phyloP scores from a whole-genome alignment of 2,797 vertebrate species.

The Balearica regulorum region DNA sequence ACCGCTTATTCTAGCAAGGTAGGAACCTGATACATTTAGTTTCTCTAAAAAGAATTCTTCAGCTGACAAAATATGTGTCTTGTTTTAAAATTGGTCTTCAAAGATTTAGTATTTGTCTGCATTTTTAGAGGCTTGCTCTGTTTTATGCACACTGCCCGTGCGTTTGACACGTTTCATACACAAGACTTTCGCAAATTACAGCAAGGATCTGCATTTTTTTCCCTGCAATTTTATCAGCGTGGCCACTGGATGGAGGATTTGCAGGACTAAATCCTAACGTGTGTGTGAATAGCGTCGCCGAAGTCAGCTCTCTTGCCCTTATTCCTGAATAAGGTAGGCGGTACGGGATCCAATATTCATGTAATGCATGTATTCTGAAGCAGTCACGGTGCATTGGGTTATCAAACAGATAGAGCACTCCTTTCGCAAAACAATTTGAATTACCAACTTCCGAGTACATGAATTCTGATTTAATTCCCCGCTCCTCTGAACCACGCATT shows the following conservation, averaged over 20 bases:
- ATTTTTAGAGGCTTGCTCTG: background rate
- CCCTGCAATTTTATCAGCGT: background rate
- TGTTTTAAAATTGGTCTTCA: background rate
- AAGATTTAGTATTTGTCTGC: background rate
- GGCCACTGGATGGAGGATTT: background rate
- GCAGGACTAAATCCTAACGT: background rate
- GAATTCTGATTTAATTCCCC: background rate
- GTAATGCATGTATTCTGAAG: background rate
- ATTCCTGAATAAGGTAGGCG: background rate
- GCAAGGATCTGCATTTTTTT: background rate
- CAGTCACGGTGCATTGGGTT: background rate
- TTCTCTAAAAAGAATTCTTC: background rate
- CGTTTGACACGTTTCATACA: background rate
- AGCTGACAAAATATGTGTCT: background rate
- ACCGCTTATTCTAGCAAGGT: background rate
- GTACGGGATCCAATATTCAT: background rate
- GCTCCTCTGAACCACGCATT: background rate
- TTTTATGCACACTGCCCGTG: background rate
- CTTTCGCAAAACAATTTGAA: background rate
- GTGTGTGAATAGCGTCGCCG: rapidly evolving
- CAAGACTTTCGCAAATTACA: background rate
- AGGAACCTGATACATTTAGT: background rate
- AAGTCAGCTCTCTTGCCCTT: background rate
- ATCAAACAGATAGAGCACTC: background rate
- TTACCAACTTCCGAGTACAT: background rate